Base-by-base conservation (phyloP, 2,797 vertebrate genomes). In the Sphaeramia orbicularis region DNA sequence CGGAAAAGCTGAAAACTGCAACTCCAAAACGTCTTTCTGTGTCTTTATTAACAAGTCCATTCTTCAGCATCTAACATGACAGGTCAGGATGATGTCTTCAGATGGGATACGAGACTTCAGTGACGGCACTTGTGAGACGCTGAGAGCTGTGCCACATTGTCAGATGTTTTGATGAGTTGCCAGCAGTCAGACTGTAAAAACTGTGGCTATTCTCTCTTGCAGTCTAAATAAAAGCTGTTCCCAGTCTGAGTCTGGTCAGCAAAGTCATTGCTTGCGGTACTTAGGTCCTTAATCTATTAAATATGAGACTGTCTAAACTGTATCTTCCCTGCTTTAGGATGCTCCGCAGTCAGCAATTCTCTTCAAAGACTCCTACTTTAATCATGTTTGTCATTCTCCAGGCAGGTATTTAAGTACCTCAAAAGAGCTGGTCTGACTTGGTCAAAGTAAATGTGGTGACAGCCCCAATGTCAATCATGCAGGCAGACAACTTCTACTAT, bases 141-240 rank as follows among this genome's bases (percentile, higher is more conserved):
- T 55, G n/a, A 19, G 21, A 57, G 67, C 35, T 54, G 49, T 24
- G n/a, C 53, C 18, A 30, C 32, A 44, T 19, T 13, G 30, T 21
- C 73, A 54, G 7, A 37, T 59, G 42, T 49, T 73, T 74, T 74
- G 27, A 73, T 71, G 12, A 59, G 54, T 62, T 40, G 12, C 50
- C 73, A 76, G 53, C 13, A 56, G 47, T 40, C 27, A 56, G 37
- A 59, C 62, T 58, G 32, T 58, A 24, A 59, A 72, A 44, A 42
- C 21, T 27, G 41, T 57, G 47, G 50, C 37, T 36, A 7, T 44
- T 38, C 18, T 67, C 60, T 65, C 16, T 54, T n/a, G 40, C 19
- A 40, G 10, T 30, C 30, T 6, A 32, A 78, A 76, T 76, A 45
- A 50, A 55, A 65, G 42, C 24, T 54, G 13, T 14, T 27, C 27